phyloP scores from a whole-genome alignment of 2,888 invertebrate species.

The Notodonta ziczac region DNA sequence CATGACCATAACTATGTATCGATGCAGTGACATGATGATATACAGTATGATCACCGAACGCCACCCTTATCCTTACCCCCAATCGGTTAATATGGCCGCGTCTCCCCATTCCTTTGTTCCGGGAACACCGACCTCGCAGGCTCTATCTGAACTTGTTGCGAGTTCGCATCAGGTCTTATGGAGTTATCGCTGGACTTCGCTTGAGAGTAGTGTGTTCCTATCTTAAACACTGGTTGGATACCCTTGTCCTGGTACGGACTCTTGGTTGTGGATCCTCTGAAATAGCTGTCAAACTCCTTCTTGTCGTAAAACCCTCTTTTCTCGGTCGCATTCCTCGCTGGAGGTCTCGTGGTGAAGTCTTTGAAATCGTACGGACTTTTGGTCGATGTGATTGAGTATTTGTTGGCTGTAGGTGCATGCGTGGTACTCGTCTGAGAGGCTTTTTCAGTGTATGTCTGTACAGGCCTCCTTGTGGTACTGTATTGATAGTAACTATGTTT shows the following conservation, averaged over 20 bases:
- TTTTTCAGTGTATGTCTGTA: constrained; percentile 55
- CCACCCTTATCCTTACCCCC: constrained; percentile 68
- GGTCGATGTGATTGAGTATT: constrained; percentile 79
- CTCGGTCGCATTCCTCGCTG: constrained; percentile 46
- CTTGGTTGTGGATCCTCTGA: constrained; percentile 81
- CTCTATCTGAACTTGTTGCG: constrained; percentile 78
- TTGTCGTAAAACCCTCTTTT: constrained; percentile 72
- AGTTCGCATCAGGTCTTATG: constrained; percentile 78
- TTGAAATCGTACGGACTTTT: constrained; percentile 84
- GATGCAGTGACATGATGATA: constrained; percentile 37
- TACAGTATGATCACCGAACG: constrained; percentile 43
- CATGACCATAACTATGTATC: background rate
- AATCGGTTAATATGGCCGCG: constrained; percentile 64
- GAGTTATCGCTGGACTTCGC: constrained; percentile 76
- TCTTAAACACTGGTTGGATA: constrained; percentile 70
- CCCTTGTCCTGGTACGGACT: constrained; percentile 74
- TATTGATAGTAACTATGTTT: constrained; percentile 57
- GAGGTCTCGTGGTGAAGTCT: constrained; percentile 71
- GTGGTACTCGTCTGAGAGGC: constrained; percentile 47
- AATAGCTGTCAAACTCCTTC: constrained; percentile 67
- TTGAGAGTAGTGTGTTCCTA: constrained; percentile 77
- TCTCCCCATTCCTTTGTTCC: constrained; percentile 72
- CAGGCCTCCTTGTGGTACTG: constrained; percentile 53
- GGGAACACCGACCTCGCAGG: constrained; percentile 70
- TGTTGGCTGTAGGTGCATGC: constrained; percentile 63